Percentiles rank a stretch among this genome's conserved stretches.
Conservation (phyloP, 2,888 invertebrate genomes). For the Fissipunctia ypsillon region DNA sequence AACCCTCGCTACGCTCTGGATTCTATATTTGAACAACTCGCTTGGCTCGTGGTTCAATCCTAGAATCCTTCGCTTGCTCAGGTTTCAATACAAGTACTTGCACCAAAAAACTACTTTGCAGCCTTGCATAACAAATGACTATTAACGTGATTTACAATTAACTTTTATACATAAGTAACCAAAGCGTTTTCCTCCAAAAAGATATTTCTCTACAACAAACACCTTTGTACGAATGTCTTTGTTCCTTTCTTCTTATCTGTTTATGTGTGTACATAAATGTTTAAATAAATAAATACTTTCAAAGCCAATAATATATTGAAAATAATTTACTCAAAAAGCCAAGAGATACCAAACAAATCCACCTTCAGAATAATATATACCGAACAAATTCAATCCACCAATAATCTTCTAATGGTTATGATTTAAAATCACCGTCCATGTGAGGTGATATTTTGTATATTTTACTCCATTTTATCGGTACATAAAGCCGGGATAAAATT, state of each 20-base stretch:
- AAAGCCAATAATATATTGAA: background rate
- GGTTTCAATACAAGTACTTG: too few species aligned
- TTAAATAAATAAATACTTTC: too few species aligned
- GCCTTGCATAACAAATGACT: too few species aligned
- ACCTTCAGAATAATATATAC: slow-evolving; percentile 24
- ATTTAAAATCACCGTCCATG: slow-evolving; percentile 76
- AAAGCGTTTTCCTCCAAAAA: background rate
- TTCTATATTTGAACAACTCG: too few species aligned
- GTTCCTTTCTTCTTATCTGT: too few species aligned
- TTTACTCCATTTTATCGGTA: slow-evolving; percentile 86
- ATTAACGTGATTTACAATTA: background rate
- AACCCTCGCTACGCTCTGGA: too few species aligned
- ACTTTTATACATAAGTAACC: background rate
- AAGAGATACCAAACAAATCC: slow-evolving; percentile 9
- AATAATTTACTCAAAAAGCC: background rate
- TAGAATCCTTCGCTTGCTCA: too few species aligned
- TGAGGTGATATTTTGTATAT: slow-evolving; percentile 82
- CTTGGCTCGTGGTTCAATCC: too few species aligned
- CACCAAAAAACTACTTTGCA: too few species aligned
- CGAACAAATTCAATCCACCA: slow-evolving; percentile 58
- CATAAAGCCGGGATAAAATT: slow-evolving; percentile 89
- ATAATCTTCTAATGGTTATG: slow-evolving; percentile 77
- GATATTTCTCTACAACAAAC: background rate
- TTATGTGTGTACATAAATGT: too few species aligned
- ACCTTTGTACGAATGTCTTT: too few species aligned